Percentiles rank a stretch among this genome's conserved stretches.
These are phyloP conservation scores for Drosophila albomicans DNA, from an alignment of 1,140 invertebrate species.

Conservation along the genomic window DNA sequence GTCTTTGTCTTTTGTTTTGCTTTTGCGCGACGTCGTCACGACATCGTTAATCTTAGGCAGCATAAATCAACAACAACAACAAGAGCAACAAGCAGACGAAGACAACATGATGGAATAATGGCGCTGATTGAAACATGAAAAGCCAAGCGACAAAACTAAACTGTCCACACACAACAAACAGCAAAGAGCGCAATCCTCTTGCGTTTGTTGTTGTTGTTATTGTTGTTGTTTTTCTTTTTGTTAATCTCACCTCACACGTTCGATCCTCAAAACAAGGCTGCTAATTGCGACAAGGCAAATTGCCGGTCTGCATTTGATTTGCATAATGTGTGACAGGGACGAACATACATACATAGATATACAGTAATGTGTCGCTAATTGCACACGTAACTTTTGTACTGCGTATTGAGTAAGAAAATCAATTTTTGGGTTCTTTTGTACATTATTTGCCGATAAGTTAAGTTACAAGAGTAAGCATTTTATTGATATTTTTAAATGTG, in stretches of 20 bases:
- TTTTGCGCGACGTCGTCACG: background rate
- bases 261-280: constrained; percentile 71
- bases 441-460: no score
- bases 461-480: no score
- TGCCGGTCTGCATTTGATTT: constrained; percentile 72
- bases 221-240: no score
- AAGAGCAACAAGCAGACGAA: constrained; percentile 16
- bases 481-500: no score
- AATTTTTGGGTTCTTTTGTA: no score
- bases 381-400: no score
- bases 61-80: constrained; percentile 50
- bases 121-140: constrained; percentile 72
- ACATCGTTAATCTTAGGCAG: constrained; percentile 40
- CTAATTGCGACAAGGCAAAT: constrained; percentile 75
- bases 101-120: constrained; percentile 76
- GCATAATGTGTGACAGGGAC: constrained; percentile 49
- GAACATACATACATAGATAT: background rate
- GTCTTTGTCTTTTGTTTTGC: background rate
- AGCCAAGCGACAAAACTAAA: constrained; percentile 47
- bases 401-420: no score
- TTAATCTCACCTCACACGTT: constrained; percentile 4
- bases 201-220: background rate
- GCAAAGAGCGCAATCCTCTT: no score
- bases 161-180: constrained; percentile 13
- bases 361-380: no score